A percentile compares a stretch with the other conserved stretches of the same genome.
phyloP scores from a whole-genome alignment of 2,888 invertebrate genomes.

The Sussaba pulchella region DNA sequence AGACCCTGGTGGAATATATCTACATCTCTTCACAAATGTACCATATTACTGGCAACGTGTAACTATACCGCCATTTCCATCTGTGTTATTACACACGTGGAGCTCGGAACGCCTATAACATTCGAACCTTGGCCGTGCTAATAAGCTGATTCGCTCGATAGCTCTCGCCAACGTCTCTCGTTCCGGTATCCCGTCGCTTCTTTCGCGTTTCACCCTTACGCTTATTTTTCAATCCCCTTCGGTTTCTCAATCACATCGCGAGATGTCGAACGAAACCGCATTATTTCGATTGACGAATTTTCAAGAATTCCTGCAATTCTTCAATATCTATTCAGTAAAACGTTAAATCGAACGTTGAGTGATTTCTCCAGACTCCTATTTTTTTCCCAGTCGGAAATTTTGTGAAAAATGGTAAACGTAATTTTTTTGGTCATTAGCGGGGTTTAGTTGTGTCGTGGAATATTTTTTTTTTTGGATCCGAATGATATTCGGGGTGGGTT shows the following conservation, averaged over 20 bases:
- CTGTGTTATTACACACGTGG: slow-evolving; percentile 49
- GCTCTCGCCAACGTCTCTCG: slow-evolving; percentile 63
- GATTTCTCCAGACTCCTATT: too few relatives aligned
- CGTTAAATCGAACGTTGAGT: too few relatives aligned
- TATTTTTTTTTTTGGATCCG: slow-evolving; percentile 24
- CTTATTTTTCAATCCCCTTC: slow-evolving; percentile 41
- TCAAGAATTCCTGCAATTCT: too few relatives aligned
- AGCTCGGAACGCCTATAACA: slow-evolving; percentile 75
- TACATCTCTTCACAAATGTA: slow-evolving; percentile 15
- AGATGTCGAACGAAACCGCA: too few relatives aligned
- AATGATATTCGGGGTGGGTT: slow-evolving; percentile 29
- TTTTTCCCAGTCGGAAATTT: too few relatives aligned
- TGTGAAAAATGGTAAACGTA: too few relatives aligned
- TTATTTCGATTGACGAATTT: too few relatives aligned
- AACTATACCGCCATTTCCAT: slow-evolving; percentile 41
- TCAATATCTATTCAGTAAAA: too few relatives aligned
- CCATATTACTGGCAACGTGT: slow-evolving; percentile 9
- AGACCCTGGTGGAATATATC: slow-evolving; percentile 21
- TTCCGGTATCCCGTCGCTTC: not conserved
- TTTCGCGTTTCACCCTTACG: slow-evolving; percentile 18
- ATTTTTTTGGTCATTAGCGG: too few relatives aligned
- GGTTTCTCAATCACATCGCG: slow-evolving; percentile 5
- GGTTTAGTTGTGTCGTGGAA: too few relatives aligned
- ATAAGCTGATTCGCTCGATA: slow-evolving; percentile 81
- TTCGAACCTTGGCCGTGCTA: slow-evolving; percentile 81